phyloP scores from a whole-genome alignment of 2,888 invertebrate species.

The Epiperipatus broadwayi region DNA sequence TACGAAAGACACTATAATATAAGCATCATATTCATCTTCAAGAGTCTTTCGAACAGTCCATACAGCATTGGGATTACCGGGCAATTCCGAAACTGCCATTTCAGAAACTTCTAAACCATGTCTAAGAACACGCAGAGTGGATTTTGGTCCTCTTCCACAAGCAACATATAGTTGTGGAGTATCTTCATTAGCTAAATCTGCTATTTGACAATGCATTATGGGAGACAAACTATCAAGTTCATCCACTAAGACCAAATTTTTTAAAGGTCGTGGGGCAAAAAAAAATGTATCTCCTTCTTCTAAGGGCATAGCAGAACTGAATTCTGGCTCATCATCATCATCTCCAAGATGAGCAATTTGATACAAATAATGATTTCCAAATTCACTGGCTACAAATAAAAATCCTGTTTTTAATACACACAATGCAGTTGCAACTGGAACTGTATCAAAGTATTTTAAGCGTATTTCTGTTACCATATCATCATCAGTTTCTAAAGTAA shows the following conservation, averaged over 20 bases:
- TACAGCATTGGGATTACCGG: slow-evolving; percentile 98
- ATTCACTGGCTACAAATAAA: slow-evolving; percentile 91
- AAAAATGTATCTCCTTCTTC: slow-evolving; percentile 99
- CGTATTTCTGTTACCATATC: slow-evolving; percentile 95
- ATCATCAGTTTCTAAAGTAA: slow-evolving; percentile 88
- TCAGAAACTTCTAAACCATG: slow-evolving; percentile 90
- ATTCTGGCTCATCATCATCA: slow-evolving; percentile 96
- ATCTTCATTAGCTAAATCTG: slow-evolving; percentile 91
- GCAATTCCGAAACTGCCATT: slow-evolving; percentile 98
- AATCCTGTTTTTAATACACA: slow-evolving; percentile 97
- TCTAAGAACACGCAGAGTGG: slow-evolving; percentile 71
- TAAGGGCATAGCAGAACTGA: slow-evolving; percentile 90
- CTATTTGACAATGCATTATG: slow-evolving; percentile 60
- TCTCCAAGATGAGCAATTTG: slow-evolving; percentile 99
- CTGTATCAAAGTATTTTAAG: slow-evolving; percentile 96
- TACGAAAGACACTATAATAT: slow-evolving; percentile 98
- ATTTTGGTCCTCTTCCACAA: slow-evolving; percentile 86
- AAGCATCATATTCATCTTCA: slow-evolving; percentile 97
- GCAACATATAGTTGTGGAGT: slow-evolving; percentile 92
- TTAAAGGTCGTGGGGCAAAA: slow-evolving; percentile 77
- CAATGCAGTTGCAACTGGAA: slow-evolving; percentile 87
- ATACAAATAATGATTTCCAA: slow-evolving; percentile 97
- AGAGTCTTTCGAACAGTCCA: slow-evolving; percentile 93
- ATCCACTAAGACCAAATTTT: slow-evolving; percentile 88
- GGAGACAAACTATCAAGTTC: slow-evolving; percentile 90